Conservation (phyloP, 2,888 invertebrate species). For the Metallyticus violacea region DNA sequence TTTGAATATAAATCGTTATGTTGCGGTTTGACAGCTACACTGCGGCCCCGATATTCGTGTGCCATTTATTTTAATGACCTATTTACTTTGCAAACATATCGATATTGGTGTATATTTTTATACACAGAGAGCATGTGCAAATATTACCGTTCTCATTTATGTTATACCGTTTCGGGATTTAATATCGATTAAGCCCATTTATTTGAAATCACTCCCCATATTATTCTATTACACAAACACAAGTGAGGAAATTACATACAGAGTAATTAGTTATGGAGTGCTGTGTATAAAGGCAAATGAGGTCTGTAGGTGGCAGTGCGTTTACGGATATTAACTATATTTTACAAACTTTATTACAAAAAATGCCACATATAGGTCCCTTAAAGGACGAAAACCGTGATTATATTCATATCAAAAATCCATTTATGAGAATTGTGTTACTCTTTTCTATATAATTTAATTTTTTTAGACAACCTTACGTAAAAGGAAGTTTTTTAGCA, state of each 20-base stretch:
- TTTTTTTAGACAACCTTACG: too few species aligned
- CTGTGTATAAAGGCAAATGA: not conserved
- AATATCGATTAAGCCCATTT: not conserved
- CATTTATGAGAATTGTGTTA: too few species aligned
- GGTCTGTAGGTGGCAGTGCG: too few species aligned
- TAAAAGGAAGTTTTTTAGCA: too few species aligned
- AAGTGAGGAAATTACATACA: not conserved
- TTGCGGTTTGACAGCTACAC: not conserved
- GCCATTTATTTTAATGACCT: not conserved
- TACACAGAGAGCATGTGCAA: not conserved
- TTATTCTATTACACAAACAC: not conserved
- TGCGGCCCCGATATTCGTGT: not conserved
- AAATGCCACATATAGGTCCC: too few species aligned
- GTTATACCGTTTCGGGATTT: not conserved
- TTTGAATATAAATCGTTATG: not conserved
- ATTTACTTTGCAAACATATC: not conserved
- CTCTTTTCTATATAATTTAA: too few species aligned
- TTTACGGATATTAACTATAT: too few species aligned
- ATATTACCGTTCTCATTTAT: not conserved
- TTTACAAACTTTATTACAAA: too few species aligned
- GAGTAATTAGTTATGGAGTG: not conserved
- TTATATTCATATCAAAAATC: too few species aligned
- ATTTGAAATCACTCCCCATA: not conserved
- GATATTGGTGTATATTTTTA: not conserved
- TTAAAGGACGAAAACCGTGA: too few species aligned